These are phyloP conservation scores for Chloroceryle inda DNA, from an alignment of 2,797 vertebrate species.

Conservation along the genomic window DNA sequence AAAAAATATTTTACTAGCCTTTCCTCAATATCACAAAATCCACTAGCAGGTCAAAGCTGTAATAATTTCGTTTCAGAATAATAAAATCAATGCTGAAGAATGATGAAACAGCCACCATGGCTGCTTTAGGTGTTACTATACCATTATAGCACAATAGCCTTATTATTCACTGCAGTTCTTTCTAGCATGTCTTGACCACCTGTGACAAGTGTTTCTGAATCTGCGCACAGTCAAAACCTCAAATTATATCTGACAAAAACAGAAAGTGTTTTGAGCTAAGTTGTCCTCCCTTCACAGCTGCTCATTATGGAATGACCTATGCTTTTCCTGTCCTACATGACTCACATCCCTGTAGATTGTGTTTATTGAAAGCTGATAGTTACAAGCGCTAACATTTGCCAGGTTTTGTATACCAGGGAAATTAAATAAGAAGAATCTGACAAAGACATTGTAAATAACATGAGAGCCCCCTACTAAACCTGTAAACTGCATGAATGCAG, in stretches of 20 bases:
- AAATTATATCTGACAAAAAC: conserved; percentile 72
- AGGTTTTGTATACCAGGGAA: conserved; percentile 65
- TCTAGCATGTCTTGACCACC: conserved; percentile 24
- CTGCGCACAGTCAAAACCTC: conserved; percentile 17
- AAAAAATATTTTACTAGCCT: background rate
- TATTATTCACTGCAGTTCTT: conserved; percentile 33
- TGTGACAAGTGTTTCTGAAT: conserved; percentile 27
- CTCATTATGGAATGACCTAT: conserved; percentile 37
- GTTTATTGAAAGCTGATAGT: conserved; percentile 69
- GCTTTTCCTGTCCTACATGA: conserved; percentile 40
- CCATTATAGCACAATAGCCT: background rate
- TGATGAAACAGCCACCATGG: background rate
- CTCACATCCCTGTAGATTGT: conserved; percentile 34
- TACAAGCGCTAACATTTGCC: conserved; percentile 66
- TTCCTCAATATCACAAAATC: background rate
- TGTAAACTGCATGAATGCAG: background rate
- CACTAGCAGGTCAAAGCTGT: background rate
- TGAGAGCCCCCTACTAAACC: conserved; percentile 29
- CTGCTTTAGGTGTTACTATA: background rate
- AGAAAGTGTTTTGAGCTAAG: conserved; percentile 47
- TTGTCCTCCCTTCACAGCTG: conserved; percentile 36
- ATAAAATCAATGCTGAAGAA: conserved; percentile 20
- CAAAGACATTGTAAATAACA: conserved; percentile 49
- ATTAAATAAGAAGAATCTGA: conserved; percentile 60
- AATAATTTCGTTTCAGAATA: conserved; percentile 2